A percentile compares a stretch with the other conserved stretches of the same genome.
Evolutionary conservation across 2,113 vertebrate species (phyloP).

Genomic region (Amazona vittata): DNA sequence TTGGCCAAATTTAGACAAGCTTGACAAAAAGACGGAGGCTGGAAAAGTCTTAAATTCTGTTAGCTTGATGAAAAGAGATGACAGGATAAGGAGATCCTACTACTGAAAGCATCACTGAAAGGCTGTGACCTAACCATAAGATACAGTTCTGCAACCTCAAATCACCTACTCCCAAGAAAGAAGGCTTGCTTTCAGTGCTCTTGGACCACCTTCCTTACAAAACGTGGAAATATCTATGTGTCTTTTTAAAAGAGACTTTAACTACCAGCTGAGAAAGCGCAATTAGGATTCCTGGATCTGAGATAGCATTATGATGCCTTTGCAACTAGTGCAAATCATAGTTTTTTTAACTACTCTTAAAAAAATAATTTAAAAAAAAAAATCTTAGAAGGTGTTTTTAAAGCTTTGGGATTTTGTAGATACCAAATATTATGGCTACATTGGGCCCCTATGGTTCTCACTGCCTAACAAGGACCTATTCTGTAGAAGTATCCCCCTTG

Average conservation of each 20-base stretch:
- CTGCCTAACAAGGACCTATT: background rate
- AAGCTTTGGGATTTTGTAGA: background rate
- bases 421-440: accelerated
- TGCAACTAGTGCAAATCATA: background rate
- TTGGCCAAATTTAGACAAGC: background rate
- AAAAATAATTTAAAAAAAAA: background rate
- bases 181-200: background rate
- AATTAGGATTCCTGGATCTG: background rate
- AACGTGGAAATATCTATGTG: background rate
- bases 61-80: background rate
- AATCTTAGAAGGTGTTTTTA: background rate
- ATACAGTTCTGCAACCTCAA: background rate
- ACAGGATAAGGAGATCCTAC: background rate
- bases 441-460: background rate
- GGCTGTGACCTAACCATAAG: background rate
- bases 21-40: background rate
- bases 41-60: background rate
- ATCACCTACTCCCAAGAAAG: background rate
- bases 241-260: background rate
- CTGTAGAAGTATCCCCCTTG: background rate
- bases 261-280: background rate
- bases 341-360: background rate
- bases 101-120: background rate
- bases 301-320: background rate
- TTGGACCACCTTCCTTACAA: background rate